A percentile compares a stretch with the other conserved stretches of the same genome.
Evolutionary conservation across 2,888 invertebrate genomes (phyloP).

Genomic region (Nasonia oneida): DNA sequence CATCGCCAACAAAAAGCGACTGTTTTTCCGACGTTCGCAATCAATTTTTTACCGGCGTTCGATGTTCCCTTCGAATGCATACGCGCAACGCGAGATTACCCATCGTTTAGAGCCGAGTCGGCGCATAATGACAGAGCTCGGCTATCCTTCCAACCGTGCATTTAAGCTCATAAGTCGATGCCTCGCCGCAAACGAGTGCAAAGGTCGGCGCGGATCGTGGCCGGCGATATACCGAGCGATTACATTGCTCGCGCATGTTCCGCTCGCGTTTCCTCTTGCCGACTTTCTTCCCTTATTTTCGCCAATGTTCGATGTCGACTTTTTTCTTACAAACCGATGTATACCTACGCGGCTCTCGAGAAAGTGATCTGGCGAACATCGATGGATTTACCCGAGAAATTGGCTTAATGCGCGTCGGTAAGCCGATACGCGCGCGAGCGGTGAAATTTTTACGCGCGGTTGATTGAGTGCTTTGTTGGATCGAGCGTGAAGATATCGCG

Average conservation of each 20-base stretch:
- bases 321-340: background rate
- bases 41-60: background rate
- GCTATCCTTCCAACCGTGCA: background rate
- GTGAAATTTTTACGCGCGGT: background rate
- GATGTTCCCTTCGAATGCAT: no score
- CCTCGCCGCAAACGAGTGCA: background rate
- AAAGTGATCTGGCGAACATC: constrained; percentile 28
- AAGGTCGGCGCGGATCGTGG: background rate
- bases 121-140: background rate
- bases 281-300: background rate
- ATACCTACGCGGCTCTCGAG: background rate
- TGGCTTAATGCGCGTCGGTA: background rate
- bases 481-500: background rate
- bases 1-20: no score
- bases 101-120: background rate
- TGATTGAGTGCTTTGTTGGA: constrained; percentile 1
- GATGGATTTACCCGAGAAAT: constrained; percentile 16
- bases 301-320: background rate
- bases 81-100: background rate
- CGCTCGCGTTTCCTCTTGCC: background rate
- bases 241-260: background rate
- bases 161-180: background rate
- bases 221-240: background rate
- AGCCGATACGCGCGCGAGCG: background rate
- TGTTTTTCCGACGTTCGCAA: background rate